Base-by-base conservation (phyloP, 2,888 invertebrate species). In the Pristionchus entomophagus region DNA sequence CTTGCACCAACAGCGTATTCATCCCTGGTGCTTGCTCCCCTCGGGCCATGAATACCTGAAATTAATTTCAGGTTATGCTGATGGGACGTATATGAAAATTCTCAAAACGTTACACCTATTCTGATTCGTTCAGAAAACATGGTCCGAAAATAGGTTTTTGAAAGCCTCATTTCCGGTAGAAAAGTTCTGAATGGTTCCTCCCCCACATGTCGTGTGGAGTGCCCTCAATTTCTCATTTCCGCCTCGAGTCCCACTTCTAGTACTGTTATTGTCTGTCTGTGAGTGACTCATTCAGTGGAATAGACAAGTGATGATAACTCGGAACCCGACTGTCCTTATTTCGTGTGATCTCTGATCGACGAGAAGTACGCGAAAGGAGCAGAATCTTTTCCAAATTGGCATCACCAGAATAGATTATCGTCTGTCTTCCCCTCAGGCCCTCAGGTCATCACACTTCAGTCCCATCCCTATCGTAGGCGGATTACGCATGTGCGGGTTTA, bases 41-140 rank as follows among this genome's bases (percentile, higher is more conserved):
- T n/a, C 73, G 73, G 0, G 73, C 73, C 73, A 73, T 73, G 73
- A 73, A 73, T 12, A 73, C 73, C 73, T 73, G 73, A 1, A 41
- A 73, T 35, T 0, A 19, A 65, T 3, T n/a, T 2, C 14, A 26
- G 22, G 17, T 51, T 51, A 2, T 22, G 12, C 51, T 22, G 22
- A 51, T 51, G n/a, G n/a, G n/a, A n/a, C n/a, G n/a, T n/a, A n/a
- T 51, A 4, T 22, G 22, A 51, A 22, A 17, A 51, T 14, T 51
- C 51, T 17, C 3, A 0, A 51, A 51, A 51, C 22, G 51, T 53
- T 53, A 53, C 19, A 3, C 3, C 22, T 53, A 53, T 53, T 53
- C 22, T 14, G 19, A n/a, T n/a, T n/a, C n/a, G n/a, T n/a, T n/a
- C n/a, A n/a, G n/a, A n/a, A n/a, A n/a, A n/a, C n/a, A n/a, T n/a